Evolutionary conservation across 2,888 invertebrate species (phyloP).

Genomic region (Erynnis tages): DNA sequence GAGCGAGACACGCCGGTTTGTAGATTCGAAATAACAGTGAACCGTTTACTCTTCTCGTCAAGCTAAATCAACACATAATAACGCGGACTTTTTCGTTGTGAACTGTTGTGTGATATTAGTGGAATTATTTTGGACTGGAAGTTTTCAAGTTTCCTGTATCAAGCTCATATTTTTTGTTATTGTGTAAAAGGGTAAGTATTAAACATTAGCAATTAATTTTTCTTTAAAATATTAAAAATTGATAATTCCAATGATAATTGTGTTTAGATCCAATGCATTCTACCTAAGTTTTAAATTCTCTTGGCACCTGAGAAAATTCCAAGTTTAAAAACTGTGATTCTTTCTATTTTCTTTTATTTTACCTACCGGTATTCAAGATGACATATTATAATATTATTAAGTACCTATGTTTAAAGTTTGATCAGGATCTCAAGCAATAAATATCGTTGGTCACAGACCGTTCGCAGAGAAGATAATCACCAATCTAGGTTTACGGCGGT

Average conservation of each 20-base stretch:
- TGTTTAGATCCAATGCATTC: too few species aligned
- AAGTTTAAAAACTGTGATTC: too few species aligned
- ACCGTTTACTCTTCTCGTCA: conserved; percentile 57
- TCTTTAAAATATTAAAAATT: too few species aligned
- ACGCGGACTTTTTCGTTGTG: conserved; percentile 43
- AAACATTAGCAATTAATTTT: not conserved
- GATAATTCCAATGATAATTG: too few species aligned
- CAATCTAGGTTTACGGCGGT: conserved; percentile 35
- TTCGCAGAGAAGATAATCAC: conserved; percentile 29
- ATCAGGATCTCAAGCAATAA: conserved; percentile 20
- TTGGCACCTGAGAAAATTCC: too few species aligned
- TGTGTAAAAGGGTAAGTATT: conserved; percentile 15
- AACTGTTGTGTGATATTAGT: conserved; percentile 40
- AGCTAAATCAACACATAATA: conserved; percentile 55
- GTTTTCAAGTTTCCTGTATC: conserved; percentile 3
- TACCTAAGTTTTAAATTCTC: too few species aligned
- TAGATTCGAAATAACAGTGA: conserved; percentile 60
- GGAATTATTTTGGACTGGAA: conserved; percentile 29
- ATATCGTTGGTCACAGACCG: conserved; percentile 25
- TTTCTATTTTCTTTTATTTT: too few species aligned
- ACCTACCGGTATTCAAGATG: too few species aligned
- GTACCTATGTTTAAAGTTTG: not conserved
- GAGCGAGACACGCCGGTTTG: conserved; percentile 63
- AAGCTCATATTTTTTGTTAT: conserved; percentile 4
- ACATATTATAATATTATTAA: too few species aligned